Evolutionary conservation across 2,888 invertebrate genomes (phyloP).

Genomic region (Axea sp.): DNA sequence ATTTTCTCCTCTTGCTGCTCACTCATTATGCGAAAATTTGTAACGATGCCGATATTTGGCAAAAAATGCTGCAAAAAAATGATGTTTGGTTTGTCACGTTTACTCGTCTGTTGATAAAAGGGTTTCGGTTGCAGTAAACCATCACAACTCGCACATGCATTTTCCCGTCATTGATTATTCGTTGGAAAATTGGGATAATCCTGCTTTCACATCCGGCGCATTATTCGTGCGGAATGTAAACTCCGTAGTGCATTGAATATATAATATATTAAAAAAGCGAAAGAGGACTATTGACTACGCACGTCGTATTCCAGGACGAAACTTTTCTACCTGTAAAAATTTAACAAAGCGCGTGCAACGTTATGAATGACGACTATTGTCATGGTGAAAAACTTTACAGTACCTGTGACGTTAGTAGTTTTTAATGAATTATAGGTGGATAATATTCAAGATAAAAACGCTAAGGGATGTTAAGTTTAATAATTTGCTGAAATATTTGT

Average conservation of each 20-base stretch:
- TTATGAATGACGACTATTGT: conserved; percentile 17
- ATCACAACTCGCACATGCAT: conserved; percentile 57
- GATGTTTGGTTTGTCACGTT: conserved; percentile 55
- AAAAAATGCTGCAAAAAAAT: conserved; percentile 31
- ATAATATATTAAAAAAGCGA: conserved; percentile 35
- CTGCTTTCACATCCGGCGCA: conserved; percentile 56
- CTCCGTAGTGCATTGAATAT: conserved; percentile 27
- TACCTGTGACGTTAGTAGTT: background rate
- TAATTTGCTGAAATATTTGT: too few relatives aligned
- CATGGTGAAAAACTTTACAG: background rate
- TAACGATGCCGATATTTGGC: conserved; percentile 15
- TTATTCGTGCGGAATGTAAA: conserved; percentile 56
- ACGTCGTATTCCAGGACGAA: conserved; percentile 23
- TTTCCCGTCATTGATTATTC: conserved; percentile 63
- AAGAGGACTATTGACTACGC: conserved; percentile 16
- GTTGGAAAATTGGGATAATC: conserved; percentile 61
- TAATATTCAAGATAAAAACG: background rate
- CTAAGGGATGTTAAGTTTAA: background rate
- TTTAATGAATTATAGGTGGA: conserved; percentile 20
- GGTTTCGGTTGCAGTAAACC: conserved; percentile 54
- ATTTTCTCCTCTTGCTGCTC: too few relatives aligned
- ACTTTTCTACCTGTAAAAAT: conserved; percentile 31
- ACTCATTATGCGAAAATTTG: conserved; percentile 43
- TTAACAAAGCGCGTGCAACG: conserved; percentile 10
- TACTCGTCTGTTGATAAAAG: conserved; percentile 48